Evolutionary conservation across 2,113 vertebrate species (phyloP).

Genomic region (Ibidorhyncha struthersii): DNA sequence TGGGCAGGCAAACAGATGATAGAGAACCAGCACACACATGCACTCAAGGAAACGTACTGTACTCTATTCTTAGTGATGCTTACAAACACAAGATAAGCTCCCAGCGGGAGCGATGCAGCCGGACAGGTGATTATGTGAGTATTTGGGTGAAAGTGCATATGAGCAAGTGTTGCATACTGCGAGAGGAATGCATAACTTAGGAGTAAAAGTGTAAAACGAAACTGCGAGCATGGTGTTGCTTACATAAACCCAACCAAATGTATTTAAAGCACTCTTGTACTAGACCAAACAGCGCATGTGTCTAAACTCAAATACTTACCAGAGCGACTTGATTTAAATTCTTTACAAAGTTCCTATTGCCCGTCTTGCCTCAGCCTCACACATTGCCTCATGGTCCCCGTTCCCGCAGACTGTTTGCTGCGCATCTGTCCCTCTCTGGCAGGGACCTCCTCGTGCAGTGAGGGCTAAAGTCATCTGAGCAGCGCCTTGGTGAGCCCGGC

Average conservation of each 20-base stretch:
- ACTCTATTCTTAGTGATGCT: constrained; percentile 35
- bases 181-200: neutral
- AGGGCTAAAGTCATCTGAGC: neutral
- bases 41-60: neutral
- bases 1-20: neutral
- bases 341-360: neutral
- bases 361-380: accelerated
- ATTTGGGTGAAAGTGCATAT: constrained; percentile 49
- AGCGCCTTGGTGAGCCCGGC: neutral
- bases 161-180: neutral
- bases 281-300: neutral
- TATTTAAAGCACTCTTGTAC: neutral
- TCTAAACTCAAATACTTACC: neutral
- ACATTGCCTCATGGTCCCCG: accelerated
- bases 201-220: neutral
- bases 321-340: constrained; percentile 9
- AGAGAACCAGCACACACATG: neutral
- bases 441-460: neutral
- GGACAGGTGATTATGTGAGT: constrained; percentile 23
- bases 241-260: neutral
- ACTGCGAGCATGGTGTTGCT: neutral
- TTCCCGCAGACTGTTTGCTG: neutral
- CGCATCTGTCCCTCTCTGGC: neutral
- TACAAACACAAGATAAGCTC: neutral
- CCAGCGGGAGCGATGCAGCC: neutral